phyloP scores from a whole-genome alignment of 2,797 vertebrate genomes.

The Microchirus variegatus region DNA sequence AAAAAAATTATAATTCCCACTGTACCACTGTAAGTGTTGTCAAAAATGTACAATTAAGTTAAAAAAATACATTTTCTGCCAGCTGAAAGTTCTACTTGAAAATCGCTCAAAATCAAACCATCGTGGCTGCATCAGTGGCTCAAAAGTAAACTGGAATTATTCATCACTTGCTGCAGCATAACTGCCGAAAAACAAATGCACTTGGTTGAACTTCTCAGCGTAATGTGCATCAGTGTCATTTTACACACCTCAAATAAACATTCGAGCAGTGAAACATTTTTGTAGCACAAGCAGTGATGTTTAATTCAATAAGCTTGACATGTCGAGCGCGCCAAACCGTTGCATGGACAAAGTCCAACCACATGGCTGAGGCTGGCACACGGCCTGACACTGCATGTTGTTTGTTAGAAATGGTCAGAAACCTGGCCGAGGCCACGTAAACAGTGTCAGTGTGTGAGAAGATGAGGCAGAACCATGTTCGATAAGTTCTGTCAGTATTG shows the following conservation, averaged over 20 bases:
- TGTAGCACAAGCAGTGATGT: slow-evolving; percentile 27
- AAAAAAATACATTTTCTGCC: slow-evolving; percentile 22
- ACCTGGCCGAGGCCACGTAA: slow-evolving; percentile 43
- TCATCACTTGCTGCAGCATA: slow-evolving; percentile 15
- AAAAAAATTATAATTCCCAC: slow-evolving; percentile 64
- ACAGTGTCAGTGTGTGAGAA: slow-evolving; percentile 43
- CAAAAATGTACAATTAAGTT: slow-evolving; percentile 43
- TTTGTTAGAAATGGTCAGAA: slow-evolving; percentile 54
- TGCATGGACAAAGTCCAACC: slow-evolving; percentile 37
- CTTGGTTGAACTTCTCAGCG: slow-evolving; percentile 12
- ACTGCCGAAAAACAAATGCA: slow-evolving; percentile 1
- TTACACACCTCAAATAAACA: slow-evolving; percentile 22
- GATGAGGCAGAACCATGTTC: slow-evolving; percentile 28
- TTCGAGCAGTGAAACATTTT: slow-evolving; percentile 26
- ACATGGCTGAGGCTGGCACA: slow-evolving; percentile 33
- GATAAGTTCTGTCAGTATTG: slow-evolving; percentile 31
- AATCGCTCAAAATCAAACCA: slow-evolving; percentile 34
- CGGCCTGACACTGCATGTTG: slow-evolving; percentile 41
- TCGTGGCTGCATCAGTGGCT: slow-evolving; percentile 24
- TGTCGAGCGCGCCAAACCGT: slow-evolving; percentile 29
- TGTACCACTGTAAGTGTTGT: slow-evolving; percentile 32
- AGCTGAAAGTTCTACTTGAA: slow-evolving; percentile 8
- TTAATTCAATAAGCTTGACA: slow-evolving; percentile 43
- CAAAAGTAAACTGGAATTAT: slow-evolving; percentile 39
- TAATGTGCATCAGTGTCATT: slow-evolving; percentile 17